Conservation (phyloP, 2,113 vertebrate species). For the Poeciliopsis turrubarensis region DNA sequence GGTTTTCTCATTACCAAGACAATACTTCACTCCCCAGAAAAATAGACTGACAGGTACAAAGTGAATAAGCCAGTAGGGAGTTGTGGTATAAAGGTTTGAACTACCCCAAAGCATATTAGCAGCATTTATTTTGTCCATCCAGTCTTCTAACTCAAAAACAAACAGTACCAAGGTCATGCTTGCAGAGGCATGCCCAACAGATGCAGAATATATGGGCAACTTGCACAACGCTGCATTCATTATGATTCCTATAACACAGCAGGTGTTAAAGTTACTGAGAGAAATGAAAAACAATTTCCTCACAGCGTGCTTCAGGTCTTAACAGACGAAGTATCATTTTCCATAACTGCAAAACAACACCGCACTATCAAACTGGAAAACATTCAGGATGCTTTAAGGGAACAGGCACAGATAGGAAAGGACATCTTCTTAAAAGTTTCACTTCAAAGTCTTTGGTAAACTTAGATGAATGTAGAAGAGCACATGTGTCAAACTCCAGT, state of each 20-base stretch:
- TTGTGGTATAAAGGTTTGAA: background rate
- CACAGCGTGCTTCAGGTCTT: background rate
- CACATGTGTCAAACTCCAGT: too few relatives aligned
- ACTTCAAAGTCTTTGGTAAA: background rate
- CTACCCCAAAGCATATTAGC: background rate
- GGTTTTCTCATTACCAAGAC: too few relatives aligned
- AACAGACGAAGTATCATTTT: background rate
- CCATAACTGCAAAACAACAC: background rate
- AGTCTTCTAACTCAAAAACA: background rate
- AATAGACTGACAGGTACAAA: background rate
- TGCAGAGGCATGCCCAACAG: background rate
- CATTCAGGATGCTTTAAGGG: background rate
- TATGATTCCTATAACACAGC: background rate
- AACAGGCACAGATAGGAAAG: background rate
- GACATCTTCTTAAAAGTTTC: background rate
- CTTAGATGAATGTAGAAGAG: background rate
- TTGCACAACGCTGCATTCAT: background rate
- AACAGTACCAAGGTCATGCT: background rate
- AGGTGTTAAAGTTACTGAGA: background rate
- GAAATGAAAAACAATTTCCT: background rate
- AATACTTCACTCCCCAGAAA: too few relatives aligned
- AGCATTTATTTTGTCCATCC: background rate
- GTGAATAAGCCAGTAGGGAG: background rate
- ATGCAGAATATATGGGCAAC: background rate
- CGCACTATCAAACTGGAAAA: background rate